These are phyloP conservation scores for Zophobas atratus DNA, from an alignment of 1,140 invertebrate species.

Conservation along the genomic window DNA sequence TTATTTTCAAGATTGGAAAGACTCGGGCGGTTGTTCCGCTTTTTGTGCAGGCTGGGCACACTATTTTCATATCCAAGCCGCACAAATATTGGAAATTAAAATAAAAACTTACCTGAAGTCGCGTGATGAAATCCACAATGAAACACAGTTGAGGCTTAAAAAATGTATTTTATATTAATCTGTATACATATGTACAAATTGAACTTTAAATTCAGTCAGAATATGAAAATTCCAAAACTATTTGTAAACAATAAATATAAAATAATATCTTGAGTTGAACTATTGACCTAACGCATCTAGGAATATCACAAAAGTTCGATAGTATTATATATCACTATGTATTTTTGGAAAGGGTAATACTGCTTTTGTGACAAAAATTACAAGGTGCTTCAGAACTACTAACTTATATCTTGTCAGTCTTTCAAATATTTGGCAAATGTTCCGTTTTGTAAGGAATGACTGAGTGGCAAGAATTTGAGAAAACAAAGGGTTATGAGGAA, in stretches of 20 bases:
- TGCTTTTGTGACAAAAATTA: constrained; percentile 6
- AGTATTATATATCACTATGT: constrained; percentile 18
- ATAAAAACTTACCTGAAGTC: no score
- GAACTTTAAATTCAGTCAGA: constrained; percentile 31
- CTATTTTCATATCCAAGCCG: no score
- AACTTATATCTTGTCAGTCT: constrained; percentile 13
- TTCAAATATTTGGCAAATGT: constrained; percentile 38
- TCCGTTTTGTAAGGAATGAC: constrained; percentile 32
- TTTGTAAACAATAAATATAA: constrained; percentile 29
- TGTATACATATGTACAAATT: constrained; percentile 30
- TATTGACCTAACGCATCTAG: constrained; percentile 28
- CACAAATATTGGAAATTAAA: no score
- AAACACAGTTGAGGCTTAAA: constrained; percentile 6
- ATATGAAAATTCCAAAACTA: constrained; percentile 6
- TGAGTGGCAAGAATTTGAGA: constrained; percentile 16
- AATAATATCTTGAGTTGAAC: constrained; percentile 23
- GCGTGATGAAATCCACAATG: neutral
- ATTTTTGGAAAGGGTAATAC: constrained; percentile 32
- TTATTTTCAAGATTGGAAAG: no score
- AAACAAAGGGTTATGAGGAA: constrained; percentile 11
- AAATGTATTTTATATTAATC: constrained; percentile 15
- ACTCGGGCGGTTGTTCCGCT: no score
- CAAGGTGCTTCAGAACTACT: neutral
- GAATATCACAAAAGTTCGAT: constrained; percentile 26
- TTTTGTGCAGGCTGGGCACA: no score